Conservation (phyloP, 2,113 vertebrate species). For the Chinchilla lanigera region DNA sequence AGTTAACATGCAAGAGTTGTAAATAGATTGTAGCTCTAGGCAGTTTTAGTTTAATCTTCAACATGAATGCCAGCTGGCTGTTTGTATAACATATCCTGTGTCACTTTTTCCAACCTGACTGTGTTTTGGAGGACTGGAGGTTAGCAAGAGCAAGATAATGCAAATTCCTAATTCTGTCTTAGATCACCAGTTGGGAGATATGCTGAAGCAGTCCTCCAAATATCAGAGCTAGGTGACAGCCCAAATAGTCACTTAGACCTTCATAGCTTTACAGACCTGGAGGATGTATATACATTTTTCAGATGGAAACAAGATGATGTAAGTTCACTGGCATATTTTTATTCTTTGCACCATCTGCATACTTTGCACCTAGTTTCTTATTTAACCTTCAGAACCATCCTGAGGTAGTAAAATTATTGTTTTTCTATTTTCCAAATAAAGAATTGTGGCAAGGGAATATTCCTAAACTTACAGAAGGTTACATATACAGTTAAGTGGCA, state of each 20-base stretch:
- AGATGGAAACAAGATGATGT: not conserved
- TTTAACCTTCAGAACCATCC: not conserved
- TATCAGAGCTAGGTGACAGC: not conserved
- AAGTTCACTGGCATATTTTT: not conserved
- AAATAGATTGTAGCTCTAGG: slow-evolving; percentile 24
- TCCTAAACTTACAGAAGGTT: not conserved
- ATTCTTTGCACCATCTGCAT: not conserved
- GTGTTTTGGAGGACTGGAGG: not conserved
- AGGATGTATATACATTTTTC: not conserved
- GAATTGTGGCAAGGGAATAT: not conserved
- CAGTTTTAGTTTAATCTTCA: slow-evolving; percentile 10
- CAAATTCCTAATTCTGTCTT: not conserved
- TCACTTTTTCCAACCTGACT: not conserved
- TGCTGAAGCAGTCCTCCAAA: not conserved
- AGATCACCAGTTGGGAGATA: too few relatives aligned
- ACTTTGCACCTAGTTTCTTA: not conserved
- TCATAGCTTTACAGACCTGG: not conserved
- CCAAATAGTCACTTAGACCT: not conserved
- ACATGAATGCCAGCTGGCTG: not conserved
- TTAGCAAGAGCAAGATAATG: not conserved
- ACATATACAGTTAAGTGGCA: not conserved
- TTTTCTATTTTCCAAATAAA: not conserved
- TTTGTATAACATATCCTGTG: not conserved
- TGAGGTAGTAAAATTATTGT: not conserved
- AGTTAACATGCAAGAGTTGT: slow-evolving; percentile 43